A percentile compares a stretch with the other conserved stretches of the same genome.
These are phyloP conservation scores for Pogonomyrmex barbatus DNA, from an alignment of 1,140 invertebrate genomes.

Conservation along the genomic window DNA sequence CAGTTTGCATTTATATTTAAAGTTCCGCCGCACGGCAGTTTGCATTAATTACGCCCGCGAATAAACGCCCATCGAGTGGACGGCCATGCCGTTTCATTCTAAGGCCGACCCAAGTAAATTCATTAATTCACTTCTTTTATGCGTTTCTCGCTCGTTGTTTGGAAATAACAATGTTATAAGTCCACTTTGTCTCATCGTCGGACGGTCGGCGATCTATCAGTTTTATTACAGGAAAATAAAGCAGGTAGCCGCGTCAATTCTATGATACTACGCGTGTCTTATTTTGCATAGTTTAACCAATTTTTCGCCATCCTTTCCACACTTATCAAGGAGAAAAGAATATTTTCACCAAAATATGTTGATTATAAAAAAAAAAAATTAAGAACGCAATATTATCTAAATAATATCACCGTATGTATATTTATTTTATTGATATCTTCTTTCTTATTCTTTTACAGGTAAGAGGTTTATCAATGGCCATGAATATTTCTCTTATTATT, in stretches of 20 bases:
- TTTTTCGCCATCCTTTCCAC: not conserved
- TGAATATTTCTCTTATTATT: not conserved
- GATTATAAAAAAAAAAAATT: not conserved
- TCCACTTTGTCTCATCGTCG: constrained; percentile 31
- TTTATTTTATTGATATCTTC: constrained; percentile 1
- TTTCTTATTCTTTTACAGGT: constrained; percentile 25
- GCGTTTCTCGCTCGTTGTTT: constrained; percentile 27
- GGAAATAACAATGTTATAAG: constrained; percentile 53
- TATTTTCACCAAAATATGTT: not conserved
- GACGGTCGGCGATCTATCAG: constrained; percentile 25
- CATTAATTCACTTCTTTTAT: constrained; percentile 62
- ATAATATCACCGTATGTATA: not conserved
- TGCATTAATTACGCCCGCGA: constrained; percentile 76
- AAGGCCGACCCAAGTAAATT: constrained; percentile 53
- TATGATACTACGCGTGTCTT: constrained; percentile 26
- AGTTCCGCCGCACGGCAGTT: constrained; percentile 74
- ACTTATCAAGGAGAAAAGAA: not conserved
- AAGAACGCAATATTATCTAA: not conserved
- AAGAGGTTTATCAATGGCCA: not conserved
- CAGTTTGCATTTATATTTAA: constrained; percentile 76
- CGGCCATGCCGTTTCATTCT: constrained; percentile 27
- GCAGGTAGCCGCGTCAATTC: not conserved
- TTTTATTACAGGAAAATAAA: constrained; percentile 36
- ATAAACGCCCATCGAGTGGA: constrained; percentile 68
- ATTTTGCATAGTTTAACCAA: constrained; percentile 21